Evolutionary conservation across 2,797 vertebrate species (phyloP).

Genomic region (Propithecus perrieri): DNA sequence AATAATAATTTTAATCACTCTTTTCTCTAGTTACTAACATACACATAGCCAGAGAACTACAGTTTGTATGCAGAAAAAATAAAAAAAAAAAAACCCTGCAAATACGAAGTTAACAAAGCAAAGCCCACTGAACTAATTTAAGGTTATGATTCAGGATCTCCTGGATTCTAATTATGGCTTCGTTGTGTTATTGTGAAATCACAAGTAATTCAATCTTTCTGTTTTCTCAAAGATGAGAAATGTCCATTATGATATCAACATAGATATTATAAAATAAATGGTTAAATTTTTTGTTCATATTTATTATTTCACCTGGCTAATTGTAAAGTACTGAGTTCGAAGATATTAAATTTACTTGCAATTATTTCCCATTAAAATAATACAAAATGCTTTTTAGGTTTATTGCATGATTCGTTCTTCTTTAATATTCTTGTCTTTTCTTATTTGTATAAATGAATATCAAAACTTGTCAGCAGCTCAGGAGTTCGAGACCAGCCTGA

Average conservation of each 20-base stretch:
- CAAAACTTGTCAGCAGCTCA: background rate
- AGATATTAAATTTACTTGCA: background rate
- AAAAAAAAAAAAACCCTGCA: background rate
- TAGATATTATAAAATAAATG: background rate
- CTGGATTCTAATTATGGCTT: background rate
- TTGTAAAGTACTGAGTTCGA: background rate
- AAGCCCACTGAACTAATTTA: background rate
- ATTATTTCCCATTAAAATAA: background rate
- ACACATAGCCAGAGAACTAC: background rate
- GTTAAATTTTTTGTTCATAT: background rate
- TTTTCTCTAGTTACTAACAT: background rate
- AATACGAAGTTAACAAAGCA: background rate
- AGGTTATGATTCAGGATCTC: background rate
- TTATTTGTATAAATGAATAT: background rate
- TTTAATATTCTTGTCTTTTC: background rate
- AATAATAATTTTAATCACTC: background rate
- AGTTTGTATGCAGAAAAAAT: background rate
- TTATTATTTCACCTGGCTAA: background rate
- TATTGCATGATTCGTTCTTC: background rate
- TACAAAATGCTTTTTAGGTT: background rate
- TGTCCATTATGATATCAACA: background rate
- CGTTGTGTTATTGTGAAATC: background rate
- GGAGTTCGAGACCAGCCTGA: too few relatives aligned
- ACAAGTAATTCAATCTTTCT: background rate
- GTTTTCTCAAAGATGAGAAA: background rate